Evolutionary conservation across 2,113 vertebrate genomes (phyloP), one percentile per base, ranked within the genome.

Genomic region (Alces alces): DNA sequence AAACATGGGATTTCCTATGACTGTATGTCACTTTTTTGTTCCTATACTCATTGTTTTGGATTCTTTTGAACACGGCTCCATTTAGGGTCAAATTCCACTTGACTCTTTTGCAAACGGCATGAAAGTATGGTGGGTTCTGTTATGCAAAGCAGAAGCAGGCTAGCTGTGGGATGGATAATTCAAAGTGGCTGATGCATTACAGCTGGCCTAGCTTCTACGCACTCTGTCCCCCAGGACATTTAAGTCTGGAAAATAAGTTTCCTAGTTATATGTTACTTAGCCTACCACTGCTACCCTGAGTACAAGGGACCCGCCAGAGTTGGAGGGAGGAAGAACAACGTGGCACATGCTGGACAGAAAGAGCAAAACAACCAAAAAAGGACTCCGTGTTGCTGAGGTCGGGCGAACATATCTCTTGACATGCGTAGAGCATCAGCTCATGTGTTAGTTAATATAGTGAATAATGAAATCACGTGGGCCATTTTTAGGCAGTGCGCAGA

Each of bases 101-200:
- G 54, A 76, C n/a, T 64, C 33, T 86, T 88, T 50, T 93, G 78
- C 84, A 93, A 91, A 85, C 64, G 64, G 23, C 45, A 36, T 4
- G 58, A 83, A 50, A 88, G 23, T 7, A 15, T 3, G 25, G 79
- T 47, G 10, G 43, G 30, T 8, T 73, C 30, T 80, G 66, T 39
- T 54, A 14, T 7, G 13, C 17, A 80, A 2, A 28, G 55, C 25
- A 60, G 12, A 55, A 17, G 14, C 43, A 86, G 52, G 55, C 2
- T 0, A 36, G 61, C 64, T n/a, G 0, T 27, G 36, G 28, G 79
- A 36, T 0, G 36, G 47, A 25, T 15, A 47, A 33, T 23, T 66
- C 60, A 76, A 2, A 78, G 54, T 33, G 45, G 52, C 54, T 15
- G 85, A 57, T 4, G 76, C 45, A 10, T 17, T 8, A 4, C 33